Evolutionary conservation across 2,113 vertebrate species (phyloP), one percentile per base, ranked within the genome.

Genomic region (Candoia aspera): DNA sequence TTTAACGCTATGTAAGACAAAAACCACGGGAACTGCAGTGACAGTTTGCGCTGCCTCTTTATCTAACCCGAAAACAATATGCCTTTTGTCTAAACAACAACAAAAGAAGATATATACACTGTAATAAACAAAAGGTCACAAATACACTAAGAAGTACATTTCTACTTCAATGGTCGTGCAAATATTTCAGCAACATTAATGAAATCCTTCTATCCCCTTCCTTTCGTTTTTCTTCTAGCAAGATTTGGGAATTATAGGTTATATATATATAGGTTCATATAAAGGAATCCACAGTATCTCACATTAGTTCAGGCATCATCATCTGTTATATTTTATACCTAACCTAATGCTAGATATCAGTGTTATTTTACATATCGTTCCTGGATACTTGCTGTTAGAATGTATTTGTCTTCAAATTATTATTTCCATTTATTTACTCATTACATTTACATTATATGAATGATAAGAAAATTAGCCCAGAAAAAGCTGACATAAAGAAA

Each of bases 261-360:
- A 88, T 87, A 5, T 17, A 73, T 33, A 73, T n/a, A n/a, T n/a
- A 6, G 68, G 15, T 6, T 73, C 15, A 37, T 19, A 37, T 73
- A 33, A n/a, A n/a, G 91, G 93, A 96, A 94, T 94, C 94, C 73
- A 93, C 17, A 83, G 68, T 93, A 91, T 92, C 94, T 26, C 90
- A 91, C 57, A 93, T 95, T 91, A 53, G 94, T 95, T n/a, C 59
- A 84, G 79, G 37, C 89, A 58, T 42, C 13, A 83, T 60, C 84
- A 59, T 49, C 90, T 53, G 13, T 95, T 86, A 95, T 85, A 19
- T 2, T 54, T 79, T 42, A 8, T 21, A 21, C 55, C 88, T 84
- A 88, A 91, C 88, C 64, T 62, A 24, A 92, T 93, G 23, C 88
- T 93, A 95, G 89, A 90, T 85, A 60, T 90, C 53, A 93, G 57